Base-by-base conservation (phyloP, 2,113 vertebrate species). In the Recurvirostra avosetta region DNA sequence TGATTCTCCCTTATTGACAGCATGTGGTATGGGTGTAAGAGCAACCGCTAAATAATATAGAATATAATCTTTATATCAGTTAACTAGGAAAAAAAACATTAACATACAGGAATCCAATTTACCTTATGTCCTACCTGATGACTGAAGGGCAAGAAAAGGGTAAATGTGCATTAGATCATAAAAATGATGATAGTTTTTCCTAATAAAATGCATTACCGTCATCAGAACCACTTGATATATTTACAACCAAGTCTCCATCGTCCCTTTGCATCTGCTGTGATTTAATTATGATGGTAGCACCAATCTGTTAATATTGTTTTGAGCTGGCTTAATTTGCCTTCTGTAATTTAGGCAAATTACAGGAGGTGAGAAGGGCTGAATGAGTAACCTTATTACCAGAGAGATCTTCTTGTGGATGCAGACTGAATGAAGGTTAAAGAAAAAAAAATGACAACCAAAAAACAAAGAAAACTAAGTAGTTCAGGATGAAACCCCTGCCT, bases 201-300 rank as follows among this genome's bases (percentile, higher is more conserved):
- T 96, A 96, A 97, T 97, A 95, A 97, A 97, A 96, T 72, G 23
- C 62, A 96, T 97, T 95, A 92, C 59, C 93, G 68, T 94, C 96
- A 96, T 93, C 90, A 83, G 82, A 76, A 93, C 16, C 14, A 70
- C 41, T 80, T 86, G 63, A 90, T 86, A 53, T 87, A 95, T 97
- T 95, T 96, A 89, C 83, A 89, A 9, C 41, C 34, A 56, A 72
- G 58, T 49, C 78, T 87, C 40, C 23, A 80, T 50, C 4, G 3
- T 77, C 86, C 71, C n/a, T 71, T 81, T 86, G 62, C 90, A 93
- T 95, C 92, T 97, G 95, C 89, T 95, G 71, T 91, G 92, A 94
- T 92, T 97, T 84, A 96, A 94, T 97, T 95, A 91, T 30, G 73
- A 50, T 47, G 49, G 59, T 75, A 77, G 61, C 68, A 85, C 25